Evolutionary conservation across 1,140 invertebrate genomes (phyloP).

Genomic region (Scaptomyza pallida): DNA sequence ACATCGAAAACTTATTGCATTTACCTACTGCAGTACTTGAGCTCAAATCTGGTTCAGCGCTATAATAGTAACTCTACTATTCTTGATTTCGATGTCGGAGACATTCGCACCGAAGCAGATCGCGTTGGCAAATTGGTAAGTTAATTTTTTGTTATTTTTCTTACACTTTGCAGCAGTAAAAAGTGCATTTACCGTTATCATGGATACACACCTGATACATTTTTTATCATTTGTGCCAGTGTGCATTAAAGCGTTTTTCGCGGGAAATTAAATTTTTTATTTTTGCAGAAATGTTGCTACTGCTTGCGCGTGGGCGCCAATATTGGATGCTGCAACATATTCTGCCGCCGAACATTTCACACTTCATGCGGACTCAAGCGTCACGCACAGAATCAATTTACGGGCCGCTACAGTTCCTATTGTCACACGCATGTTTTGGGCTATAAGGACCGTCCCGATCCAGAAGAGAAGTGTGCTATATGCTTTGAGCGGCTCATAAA

Average conservation of each 20-base stretch:
- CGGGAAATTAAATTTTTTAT: not conserved
- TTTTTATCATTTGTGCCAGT: too few species aligned
- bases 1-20: too few species aligned
- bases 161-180: too few species aligned
- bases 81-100: constrained; percentile 27
- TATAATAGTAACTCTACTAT: constrained; percentile 7
- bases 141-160: not conserved
- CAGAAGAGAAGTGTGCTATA: constrained; percentile 28
- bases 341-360: constrained; percentile 44
- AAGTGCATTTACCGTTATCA: too few species aligned
- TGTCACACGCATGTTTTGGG: constrained; percentile 35
- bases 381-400: constrained; percentile 39
- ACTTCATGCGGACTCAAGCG: constrained; percentile 41
- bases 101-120: constrained; percentile 32
- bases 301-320: constrained; percentile 39
- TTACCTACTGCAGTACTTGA: constrained; percentile 47
- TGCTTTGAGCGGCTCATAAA: constrained; percentile 32
- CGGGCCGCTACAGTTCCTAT: constrained; percentile 40
- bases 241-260: too few species aligned
- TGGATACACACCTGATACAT: too few species aligned
- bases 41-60: constrained; percentile 53
- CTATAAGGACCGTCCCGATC: not conserved
- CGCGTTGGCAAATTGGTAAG: constrained; percentile 33
- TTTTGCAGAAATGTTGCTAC: constrained; percentile 34
- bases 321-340: constrained; percentile 36